Evolutionary conservation across 30 jellyfish, hydroid and myxozoan genomes (phyloP).

Genomic region (Cassiopea andromeda): DNA sequence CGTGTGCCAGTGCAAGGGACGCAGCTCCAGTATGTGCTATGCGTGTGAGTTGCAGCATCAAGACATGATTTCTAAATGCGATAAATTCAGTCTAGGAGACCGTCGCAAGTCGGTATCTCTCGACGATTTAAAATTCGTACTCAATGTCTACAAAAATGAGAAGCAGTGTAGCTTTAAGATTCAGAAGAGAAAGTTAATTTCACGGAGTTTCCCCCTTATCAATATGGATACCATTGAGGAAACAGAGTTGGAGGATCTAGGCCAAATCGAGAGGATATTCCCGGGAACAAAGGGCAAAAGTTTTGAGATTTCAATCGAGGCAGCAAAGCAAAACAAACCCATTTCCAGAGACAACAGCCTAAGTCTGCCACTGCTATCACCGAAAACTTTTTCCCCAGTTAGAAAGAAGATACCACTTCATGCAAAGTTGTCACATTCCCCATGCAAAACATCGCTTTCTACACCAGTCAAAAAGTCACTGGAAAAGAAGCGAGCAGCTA

Average conservation of each 20-base stretch:
- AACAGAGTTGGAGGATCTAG: conserved; percentile 55
- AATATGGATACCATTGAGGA: conserved; percentile 70
- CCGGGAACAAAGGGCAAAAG: conserved; percentile 24
- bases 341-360: conserved; percentile 52
- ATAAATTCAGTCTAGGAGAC: conserved; percentile 61
- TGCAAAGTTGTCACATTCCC: conserved; percentile 69
- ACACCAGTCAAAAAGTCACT: conserved; percentile 62
- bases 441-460: conserved; percentile 45
- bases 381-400: conserved; percentile 9
- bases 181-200: conserved; percentile 41
- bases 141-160: conserved; percentile 55
- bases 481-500: conserved; percentile 71
- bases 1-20: conserved; percentile 77
- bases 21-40: conserved; percentile 70
- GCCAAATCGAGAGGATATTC: conserved; percentile 54
- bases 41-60: conserved; percentile 80
- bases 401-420: conserved; percentile 48
- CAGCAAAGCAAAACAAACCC: conserved; percentile 21
- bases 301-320: conserved; percentile 41
- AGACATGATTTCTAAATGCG: conserved; percentile 73
- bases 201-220: conserved; percentile 71
- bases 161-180: conserved; percentile 52
- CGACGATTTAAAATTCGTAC: conserved; percentile 70
- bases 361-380: conserved; percentile 59
- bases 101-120: conserved; percentile 81